phyloP scores from a whole-genome alignment of 2,888 invertebrate species.

The Xiphydria camelus region DNA sequence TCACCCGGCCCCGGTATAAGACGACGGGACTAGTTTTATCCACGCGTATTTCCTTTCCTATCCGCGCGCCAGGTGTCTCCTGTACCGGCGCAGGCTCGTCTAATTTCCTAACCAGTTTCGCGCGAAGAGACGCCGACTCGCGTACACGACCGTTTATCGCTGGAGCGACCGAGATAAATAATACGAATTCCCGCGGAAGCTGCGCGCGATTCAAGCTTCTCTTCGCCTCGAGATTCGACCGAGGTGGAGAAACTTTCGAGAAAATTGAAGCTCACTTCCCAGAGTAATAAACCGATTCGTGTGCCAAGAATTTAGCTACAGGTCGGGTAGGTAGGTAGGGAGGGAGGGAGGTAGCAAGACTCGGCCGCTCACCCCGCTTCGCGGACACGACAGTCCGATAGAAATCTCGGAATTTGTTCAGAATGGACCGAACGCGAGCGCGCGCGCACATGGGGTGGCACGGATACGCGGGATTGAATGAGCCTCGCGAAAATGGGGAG shows the following conservation, averaged over 20 bases:
- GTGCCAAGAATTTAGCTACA: too few species aligned
- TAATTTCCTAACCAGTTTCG: slow-evolving; percentile 1
- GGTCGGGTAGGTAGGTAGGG: too few species aligned
- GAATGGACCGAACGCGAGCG: neutral
- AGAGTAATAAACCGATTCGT: too few species aligned
- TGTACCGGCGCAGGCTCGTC: slow-evolving; percentile 34
- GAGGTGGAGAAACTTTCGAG: slow-evolving; percentile 7
- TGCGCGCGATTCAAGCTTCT: too few species aligned
- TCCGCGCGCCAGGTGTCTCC: slow-evolving; percentile 47
- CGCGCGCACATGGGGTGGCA: neutral
- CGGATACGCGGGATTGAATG: too few species aligned
- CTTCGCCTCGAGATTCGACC: slow-evolving; percentile 18
- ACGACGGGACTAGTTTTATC: slow-evolving; percentile 45
- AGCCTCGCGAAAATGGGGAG: slow-evolving; percentile 8
- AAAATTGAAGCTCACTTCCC: slow-evolving; percentile 8
- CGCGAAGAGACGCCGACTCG: too few species aligned
- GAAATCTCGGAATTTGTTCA: neutral
- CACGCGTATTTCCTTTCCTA: slow-evolving; percentile 48
- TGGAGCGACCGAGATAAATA: too few species aligned
- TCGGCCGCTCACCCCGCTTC: too few species aligned
- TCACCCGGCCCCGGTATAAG: slow-evolving; percentile 20
- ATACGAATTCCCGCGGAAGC: too few species aligned
- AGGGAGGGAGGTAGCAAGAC: slow-evolving; percentile 18
- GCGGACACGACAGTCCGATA: neutral
- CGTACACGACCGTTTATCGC: too few species aligned